Base-by-base conservation (phyloP, 2,797 vertebrate species). In the Brachyrhaphis roseni region DNA sequence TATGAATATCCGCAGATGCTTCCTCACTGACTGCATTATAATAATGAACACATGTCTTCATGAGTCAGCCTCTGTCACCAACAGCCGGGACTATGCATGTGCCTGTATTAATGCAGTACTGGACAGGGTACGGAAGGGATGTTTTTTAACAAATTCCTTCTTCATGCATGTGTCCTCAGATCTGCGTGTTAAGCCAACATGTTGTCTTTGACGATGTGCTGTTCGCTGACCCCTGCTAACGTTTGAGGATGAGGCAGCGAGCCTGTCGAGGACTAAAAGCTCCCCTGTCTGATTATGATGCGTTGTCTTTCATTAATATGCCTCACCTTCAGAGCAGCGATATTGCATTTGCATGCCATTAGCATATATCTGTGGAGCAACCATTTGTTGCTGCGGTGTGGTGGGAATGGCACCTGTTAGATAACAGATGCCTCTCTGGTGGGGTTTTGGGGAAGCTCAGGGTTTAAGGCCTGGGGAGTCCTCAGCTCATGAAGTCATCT, bases 1-100 rank as follows among this genome's bases (percentile, higher is more conserved):
- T 68, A 82, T 76, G 62, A 36, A 64, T 20, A 64, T 64, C 81
- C 79, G 43, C 82, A 90, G 75, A 86, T 75, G 51, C 86, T 83
- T 89, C 88, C 75, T 82, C 88, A 8, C 89, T 90, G 92, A 92
- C 81, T 93, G 84, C 51, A 93, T 94, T 92, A 90, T 86, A 87
- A 92, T 90, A 90, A 92, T 92, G 90, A 94, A 86, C 89, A 92
- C 90, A 91, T 90, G 90, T 78, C 86, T 82, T 70, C 85, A 79
- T 91, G 88, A 93, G 82, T 94, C 91, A 92, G 85, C 70, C 84
- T 85, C 76, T 84, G 81, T 49, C 85, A 85, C 39, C 74, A 51
- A 84, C 75, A 80, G 86, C 72, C 77, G 76, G 76, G 62, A 73
- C 73, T 72, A 23, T 77, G 26, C 71, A 76, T 86, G 57, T 82